A percentile compares a stretch with the other conserved stretches of the same genome.
Conservation (phyloP, 2,113 vertebrate genomes). For the Eupsittula cactorum region DNA sequence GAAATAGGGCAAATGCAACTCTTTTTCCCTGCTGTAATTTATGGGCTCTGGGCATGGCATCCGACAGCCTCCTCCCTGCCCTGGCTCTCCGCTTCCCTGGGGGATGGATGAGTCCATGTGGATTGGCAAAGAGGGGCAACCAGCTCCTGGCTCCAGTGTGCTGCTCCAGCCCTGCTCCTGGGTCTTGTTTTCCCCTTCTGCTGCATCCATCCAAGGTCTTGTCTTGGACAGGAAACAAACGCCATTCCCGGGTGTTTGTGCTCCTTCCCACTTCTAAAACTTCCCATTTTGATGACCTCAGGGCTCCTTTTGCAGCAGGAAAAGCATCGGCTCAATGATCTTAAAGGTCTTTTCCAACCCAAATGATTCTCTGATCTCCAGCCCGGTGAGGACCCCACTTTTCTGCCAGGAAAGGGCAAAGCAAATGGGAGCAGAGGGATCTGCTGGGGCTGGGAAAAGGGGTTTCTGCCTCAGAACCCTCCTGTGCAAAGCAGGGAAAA, state of each 20-base stretch:
- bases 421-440: not conserved
- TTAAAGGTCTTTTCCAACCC: not conserved
- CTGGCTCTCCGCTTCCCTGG: not conserved
- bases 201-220: not conserved
- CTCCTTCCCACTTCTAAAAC: not conserved
- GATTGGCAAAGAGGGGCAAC: not conserved
- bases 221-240: not conserved
- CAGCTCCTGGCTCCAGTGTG: accelerated
- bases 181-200: not conserved
- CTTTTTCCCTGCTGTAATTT: not conserved
- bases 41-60: not conserved
- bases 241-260: not conserved
- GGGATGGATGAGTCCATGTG: not conserved
- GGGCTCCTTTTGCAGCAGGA: not conserved
- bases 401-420: not conserved
- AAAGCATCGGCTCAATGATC: not conserved
- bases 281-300: not conserved
- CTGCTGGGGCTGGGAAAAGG: not conserved
- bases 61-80: not conserved
- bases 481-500: not conserved
- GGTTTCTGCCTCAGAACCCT: not conserved
- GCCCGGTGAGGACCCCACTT: not conserved
- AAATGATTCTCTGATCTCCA: not conserved
- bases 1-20: constrained; percentile 18
- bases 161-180: not conserved